phyloP scores from a whole-genome alignment of 2,888 invertebrate genomes.

The Colletes collaris region DNA sequence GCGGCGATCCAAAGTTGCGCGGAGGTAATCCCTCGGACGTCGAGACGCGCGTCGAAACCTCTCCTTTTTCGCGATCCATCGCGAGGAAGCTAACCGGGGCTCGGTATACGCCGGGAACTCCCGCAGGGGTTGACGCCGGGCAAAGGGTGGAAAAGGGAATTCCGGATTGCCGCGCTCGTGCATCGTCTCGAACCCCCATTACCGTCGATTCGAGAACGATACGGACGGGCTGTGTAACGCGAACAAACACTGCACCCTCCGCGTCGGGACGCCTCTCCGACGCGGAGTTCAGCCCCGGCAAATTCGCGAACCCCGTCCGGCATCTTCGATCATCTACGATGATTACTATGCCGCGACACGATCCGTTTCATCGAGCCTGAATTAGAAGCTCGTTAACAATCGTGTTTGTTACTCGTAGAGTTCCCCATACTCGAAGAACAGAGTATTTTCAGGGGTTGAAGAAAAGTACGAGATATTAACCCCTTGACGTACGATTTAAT shows the following conservation, averaged over 20 bases:
- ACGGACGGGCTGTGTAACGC: slow-evolving; percentile 47
- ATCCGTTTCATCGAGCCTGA: slow-evolving; percentile 18
- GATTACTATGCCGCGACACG: slow-evolving; percentile 40
- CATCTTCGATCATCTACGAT: background rate
- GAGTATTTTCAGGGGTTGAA: too few relatives aligned
- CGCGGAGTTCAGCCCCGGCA: background rate
- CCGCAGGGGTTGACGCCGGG: slow-evolving; percentile 59
- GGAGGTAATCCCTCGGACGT: slow-evolving; percentile 36
- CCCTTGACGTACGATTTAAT: too few relatives aligned
- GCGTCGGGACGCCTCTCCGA: slow-evolving; percentile 20
- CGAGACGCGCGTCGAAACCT: slow-evolving; percentile 35
- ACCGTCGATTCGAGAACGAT: slow-evolving; percentile 57
- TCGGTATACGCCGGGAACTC: slow-evolving; percentile 40
- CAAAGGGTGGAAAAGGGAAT: slow-evolving; percentile 64
- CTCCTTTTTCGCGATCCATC: slow-evolving; percentile 56
- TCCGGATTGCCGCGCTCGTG: slow-evolving; percentile 56
- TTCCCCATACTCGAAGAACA: too few relatives aligned
- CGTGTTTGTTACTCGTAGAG: too few relatives aligned
- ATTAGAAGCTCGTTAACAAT: slow-evolving; percentile 4
- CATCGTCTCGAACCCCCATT: slow-evolving; percentile 58
- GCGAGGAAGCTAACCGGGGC: slow-evolving; percentile 53
- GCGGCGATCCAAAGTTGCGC: slow-evolving; percentile 25
- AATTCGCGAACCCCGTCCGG: slow-evolving; percentile 16
- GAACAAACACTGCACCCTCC: slow-evolving; percentile 46
- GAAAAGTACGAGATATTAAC: too few relatives aligned